These are phyloP conservation scores for Campoplex capitator DNA, from an alignment of 2,888 invertebrate species.

Conservation along the genomic window DNA sequence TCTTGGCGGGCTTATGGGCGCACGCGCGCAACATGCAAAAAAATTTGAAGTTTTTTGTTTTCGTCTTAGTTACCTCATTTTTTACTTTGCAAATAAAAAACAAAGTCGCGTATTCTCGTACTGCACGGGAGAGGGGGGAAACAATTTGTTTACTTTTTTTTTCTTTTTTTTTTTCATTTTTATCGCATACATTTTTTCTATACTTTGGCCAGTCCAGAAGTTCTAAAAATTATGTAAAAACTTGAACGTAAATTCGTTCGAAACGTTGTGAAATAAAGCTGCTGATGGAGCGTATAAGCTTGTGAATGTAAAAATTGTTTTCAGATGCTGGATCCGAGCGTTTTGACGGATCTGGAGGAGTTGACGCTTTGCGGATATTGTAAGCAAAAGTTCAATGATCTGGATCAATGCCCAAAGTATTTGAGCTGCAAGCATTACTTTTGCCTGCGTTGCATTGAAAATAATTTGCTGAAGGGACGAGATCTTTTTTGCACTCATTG, in stretches of 20 bases:
- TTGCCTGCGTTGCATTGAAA: conserved; percentile 90
- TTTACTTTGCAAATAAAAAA: background rate
- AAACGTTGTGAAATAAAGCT: background rate
- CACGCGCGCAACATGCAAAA: conserved; percentile 75
- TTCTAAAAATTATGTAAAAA: background rate
- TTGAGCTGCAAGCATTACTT: conserved; percentile 92
- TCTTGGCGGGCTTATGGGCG: conserved; percentile 82
- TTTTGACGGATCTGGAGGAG: conserved; percentile 90
- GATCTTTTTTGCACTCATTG: conserved; percentile 91
- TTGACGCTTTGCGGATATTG: conserved; percentile 91
- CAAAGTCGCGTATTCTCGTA: background rate
- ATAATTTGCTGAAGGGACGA: conserved; percentile 88
- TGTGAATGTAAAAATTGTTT: conserved; percentile 64
- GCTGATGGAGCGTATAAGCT: background rate
- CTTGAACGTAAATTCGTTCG: background rate
- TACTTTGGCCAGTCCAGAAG: background rate
- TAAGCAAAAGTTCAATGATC: conserved; percentile 91
- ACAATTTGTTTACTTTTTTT: background rate
- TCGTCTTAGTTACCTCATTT: conserved; percentile 7
- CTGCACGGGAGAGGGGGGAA: background rate
- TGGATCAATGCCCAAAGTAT: conserved; percentile 90
- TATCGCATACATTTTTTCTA: background rate
- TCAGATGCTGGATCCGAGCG: conserved; percentile 87
- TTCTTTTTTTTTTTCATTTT: background rate
- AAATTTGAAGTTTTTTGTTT: conserved; percentile 67